These are phyloP conservation scores for Hystrix cristata DNA, from an alignment of 2,113 vertebrate species.

Conservation along the genomic window DNA sequence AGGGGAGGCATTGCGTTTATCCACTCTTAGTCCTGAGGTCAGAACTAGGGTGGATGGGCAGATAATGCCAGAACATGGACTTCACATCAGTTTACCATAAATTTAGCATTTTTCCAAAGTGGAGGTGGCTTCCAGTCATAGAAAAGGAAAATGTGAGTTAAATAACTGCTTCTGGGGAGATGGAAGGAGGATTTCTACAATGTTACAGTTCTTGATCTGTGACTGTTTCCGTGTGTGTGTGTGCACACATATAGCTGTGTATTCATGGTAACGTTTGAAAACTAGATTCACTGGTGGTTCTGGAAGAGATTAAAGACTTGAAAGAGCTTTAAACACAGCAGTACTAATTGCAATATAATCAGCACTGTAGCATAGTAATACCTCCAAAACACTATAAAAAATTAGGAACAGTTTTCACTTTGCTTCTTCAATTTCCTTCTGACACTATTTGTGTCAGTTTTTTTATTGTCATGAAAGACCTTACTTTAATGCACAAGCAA, in stretches of 20 bases:
- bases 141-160: background rate
- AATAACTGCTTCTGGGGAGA: background rate
- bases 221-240: background rate
- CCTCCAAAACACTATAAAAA: background rate
- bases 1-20: background rate
- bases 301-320: background rate
- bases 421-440: background rate
- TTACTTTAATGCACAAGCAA: background rate
- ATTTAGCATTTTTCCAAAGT: background rate
- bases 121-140: background rate
- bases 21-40: background rate
- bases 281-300: background rate
- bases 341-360: constrained; percentile 8
- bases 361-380: background rate
- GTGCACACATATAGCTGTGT: background rate
- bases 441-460: background rate
- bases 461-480: background rate
- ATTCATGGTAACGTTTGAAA: background rate
- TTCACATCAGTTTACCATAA: background rate
- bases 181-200: background rate
- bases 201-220: background rate
- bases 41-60: background rate
- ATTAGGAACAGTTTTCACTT: background rate
- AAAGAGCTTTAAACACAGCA: background rate
- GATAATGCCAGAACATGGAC: background rate